Percentiles rank a stretch among this genome's conserved stretches.
Evolutionary conservation across 2,888 invertebrate species (phyloP).

Genomic region (Amphipoea lucens): DNA sequence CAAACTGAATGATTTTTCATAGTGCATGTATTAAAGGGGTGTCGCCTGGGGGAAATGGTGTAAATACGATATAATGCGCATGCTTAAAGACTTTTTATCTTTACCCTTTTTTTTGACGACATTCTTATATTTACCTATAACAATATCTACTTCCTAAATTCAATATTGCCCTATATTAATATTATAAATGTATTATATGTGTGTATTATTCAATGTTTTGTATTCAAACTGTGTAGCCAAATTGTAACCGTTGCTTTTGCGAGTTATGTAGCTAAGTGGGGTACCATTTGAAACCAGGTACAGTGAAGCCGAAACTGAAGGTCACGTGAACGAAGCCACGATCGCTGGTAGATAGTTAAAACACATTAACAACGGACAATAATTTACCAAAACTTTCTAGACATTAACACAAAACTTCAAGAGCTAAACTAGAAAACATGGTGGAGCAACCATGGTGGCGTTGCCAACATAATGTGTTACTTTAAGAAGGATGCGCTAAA

Average conservation of each 20-base stretch:
- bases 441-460: not conserved
- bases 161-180: not conserved
- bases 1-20: constrained; percentile 72
- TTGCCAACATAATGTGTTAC: too few species aligned
- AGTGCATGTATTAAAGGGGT: constrained; percentile 47
- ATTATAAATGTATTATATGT: not conserved
- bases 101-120: not conserved
- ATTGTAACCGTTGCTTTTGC: constrained; percentile 45
- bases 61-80: constrained; percentile 50
- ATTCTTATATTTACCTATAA: not conserved
- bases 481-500: not conserved
- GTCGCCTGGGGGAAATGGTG: constrained; percentile 33
- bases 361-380: constrained; percentile 46
- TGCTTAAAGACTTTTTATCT: constrained; percentile 47
- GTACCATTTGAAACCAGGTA: constrained; percentile 65
- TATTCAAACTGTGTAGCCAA: constrained; percentile 16
- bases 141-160: not conserved
- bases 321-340: constrained; percentile 26
- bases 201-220: constrained; percentile 5
- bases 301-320: constrained; percentile 46
- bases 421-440: not conserved
- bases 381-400: constrained; percentile 32
- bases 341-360: constrained; percentile 24
- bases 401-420: not conserved
- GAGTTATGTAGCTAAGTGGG: constrained; percentile 31